phyloP scores from a whole-genome alignment of 2,113 vertebrate genomes.

The Notechis scutatus region DNA sequence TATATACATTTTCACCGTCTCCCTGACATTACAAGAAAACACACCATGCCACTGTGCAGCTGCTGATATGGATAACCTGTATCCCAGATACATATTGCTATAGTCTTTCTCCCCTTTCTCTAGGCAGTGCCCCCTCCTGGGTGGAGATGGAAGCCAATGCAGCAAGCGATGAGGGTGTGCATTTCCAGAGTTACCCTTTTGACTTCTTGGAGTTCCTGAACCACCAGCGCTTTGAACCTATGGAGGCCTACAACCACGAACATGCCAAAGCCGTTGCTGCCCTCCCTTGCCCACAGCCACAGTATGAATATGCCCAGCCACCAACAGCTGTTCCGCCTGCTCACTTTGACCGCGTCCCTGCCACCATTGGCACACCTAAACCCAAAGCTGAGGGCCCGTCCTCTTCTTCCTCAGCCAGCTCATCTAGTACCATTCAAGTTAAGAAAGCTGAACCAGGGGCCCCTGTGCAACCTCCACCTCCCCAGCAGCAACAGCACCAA shows the following conservation, averaged over 20 bases:
- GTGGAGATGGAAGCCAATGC: conserved; percentile 67
- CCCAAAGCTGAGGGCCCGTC: conserved; percentile 53
- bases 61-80: not conserved
- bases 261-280: conserved; percentile 61
- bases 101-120: conserved; percentile 38
- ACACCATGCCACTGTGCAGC: not conserved
- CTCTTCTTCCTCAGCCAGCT: not conserved
- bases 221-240: conserved; percentile 70
- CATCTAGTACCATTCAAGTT: conserved; percentile 32
- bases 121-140: conserved; percentile 13
- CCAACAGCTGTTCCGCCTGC: conserved; percentile 35
- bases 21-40: not conserved
- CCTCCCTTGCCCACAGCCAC: conserved; percentile 55
- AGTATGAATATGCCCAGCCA: conserved; percentile 43
- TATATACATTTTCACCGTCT: too few relatives aligned
- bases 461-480: not conserved
- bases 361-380: conserved; percentile 47
- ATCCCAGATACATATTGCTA: not conserved
- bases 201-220: conserved; percentile 72
- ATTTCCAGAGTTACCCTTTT: conserved; percentile 72
- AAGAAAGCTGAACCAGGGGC: conserved; percentile 57
- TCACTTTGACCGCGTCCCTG: conserved; percentile 55
- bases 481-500: not conserved
- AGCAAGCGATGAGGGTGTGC: conserved; percentile 67
- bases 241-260: conserved; percentile 64